These are phyloP conservation scores for Anseranas semipalmata DNA, from an alignment of 2,113 vertebrate species.

Conservation along the genomic window DNA sequence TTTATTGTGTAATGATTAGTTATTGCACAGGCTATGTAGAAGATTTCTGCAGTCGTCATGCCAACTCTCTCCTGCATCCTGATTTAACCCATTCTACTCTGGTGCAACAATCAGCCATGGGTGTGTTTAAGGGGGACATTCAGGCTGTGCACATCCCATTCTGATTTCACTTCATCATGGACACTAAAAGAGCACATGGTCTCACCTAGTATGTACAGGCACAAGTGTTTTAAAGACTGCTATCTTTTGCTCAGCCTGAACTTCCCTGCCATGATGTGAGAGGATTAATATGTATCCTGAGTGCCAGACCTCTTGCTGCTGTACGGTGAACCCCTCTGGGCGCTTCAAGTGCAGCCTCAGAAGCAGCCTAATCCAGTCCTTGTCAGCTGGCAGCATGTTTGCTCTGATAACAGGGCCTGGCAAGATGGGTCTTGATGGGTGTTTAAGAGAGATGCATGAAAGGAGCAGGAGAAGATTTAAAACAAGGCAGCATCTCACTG, in stretches of 20 bases:
- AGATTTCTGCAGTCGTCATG: background rate
- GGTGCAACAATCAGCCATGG: background rate
- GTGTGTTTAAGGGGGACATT: rapidly evolving
- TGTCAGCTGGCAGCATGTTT: background rate
- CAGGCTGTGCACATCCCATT: background rate
- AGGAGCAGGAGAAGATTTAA: background rate
- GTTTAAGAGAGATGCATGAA: background rate
- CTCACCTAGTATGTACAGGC: background rate
- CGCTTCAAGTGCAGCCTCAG: background rate
- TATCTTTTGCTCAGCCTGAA: background rate
- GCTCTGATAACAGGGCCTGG: background rate
- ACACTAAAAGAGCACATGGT: rapidly evolving
- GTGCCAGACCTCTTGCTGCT: background rate
- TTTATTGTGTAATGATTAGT: background rate
- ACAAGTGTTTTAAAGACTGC: background rate
- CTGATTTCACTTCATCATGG: background rate
- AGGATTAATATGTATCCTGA: background rate
- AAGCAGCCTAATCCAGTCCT: background rate
- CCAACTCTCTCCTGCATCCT: background rate
- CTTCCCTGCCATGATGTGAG: background rate
- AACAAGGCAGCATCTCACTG: background rate
- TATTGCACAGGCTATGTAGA: background rate
- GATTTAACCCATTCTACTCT: background rate
- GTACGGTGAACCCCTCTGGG: background rate
- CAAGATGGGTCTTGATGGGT: background rate